Base-by-base conservation (phyloP, 2,113 vertebrate species). In the Furnarius figulus region DNA sequence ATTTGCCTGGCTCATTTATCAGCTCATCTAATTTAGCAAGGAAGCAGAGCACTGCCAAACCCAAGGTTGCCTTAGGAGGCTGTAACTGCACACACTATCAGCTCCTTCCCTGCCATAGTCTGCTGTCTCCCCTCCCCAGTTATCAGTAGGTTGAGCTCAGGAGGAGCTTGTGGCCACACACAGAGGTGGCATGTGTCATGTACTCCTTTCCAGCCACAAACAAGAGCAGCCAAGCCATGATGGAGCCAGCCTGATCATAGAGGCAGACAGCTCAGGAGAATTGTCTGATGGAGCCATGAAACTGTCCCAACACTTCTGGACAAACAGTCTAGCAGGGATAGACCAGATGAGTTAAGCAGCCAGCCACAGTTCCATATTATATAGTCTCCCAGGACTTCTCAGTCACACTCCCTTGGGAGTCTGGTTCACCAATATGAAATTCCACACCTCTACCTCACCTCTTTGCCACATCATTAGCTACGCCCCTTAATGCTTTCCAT, bases 401-500 rank as follows among this genome's bases (percentile, higher is more conserved):
- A 93, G 67, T 67, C 92, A 67, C 35, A 67, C 27, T 35, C 75
- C 72, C 79, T 39, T 17, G 72, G 78, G 74, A 90, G 27, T 53
- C 71, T 59, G 63, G 59, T 31, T 95, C 75, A 86, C 52, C 0
- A 0, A 74, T 87, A 91, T 85, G 89, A 94, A 96, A 97, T 95
- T 96, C 90, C 79, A 93, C 68, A 94, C 92, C 72, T 73, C 28
- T 33, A 37, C 27, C 85, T 77, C 78, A 70, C 67, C 47, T 91
- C 93, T 74, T 17, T 50, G 68, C 74, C 56, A 63, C 63, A 79
- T 56, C 86, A 46, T 85, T 53, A 89, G 70, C 77, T 87, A 67
- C 19, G 4, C 12, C 33, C 46, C 71, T 70, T 58, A 80, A 62
- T 30, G 94, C 63, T 49, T 85, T 80, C 75, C 67, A 70, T 21